phyloP scores from a whole-genome alignment of 1,140 invertebrate genomes.

The Yoshiicerus persimilis region DNA sequence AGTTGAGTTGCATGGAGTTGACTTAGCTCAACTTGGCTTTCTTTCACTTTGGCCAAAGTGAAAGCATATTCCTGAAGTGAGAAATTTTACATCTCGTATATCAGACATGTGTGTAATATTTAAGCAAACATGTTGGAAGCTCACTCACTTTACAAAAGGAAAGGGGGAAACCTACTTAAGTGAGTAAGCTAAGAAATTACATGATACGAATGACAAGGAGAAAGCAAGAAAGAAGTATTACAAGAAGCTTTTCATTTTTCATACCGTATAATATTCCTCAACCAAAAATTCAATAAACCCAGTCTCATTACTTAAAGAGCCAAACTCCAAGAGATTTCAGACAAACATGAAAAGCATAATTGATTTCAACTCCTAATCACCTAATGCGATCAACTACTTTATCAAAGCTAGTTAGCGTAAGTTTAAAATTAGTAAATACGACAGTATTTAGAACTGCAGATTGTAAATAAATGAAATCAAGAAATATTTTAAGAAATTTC shows the following conservation, averaged over 20 bases:
- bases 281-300: not conserved
- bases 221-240: not conserved
- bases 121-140: not conserved
- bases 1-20: not conserved
- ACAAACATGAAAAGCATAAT: too few species aligned
- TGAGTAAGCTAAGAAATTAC: not conserved
- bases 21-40: not conserved
- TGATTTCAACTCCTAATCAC: too few species aligned
- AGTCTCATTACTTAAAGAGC: not conserved
- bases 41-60: not conserved
- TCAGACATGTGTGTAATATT: not conserved
- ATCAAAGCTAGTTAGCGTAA: too few species aligned
- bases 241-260: not conserved
- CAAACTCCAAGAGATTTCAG: too few species aligned
- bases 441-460: too few species aligned
- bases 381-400: too few species aligned
- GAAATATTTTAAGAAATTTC: too few species aligned
- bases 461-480: too few species aligned
- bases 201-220: not conserved
- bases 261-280: not conserved
- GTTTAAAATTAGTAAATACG: too few species aligned
- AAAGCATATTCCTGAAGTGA: not conserved
- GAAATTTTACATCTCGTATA: constrained; percentile 8
- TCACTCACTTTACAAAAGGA: not conserved
- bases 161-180: not conserved